A percentile compares a stretch with the other conserved stretches of the same genome.
Evolutionary conservation across 1,140 invertebrate species (phyloP).

Genomic region (Scaptomyza montana): DNA sequence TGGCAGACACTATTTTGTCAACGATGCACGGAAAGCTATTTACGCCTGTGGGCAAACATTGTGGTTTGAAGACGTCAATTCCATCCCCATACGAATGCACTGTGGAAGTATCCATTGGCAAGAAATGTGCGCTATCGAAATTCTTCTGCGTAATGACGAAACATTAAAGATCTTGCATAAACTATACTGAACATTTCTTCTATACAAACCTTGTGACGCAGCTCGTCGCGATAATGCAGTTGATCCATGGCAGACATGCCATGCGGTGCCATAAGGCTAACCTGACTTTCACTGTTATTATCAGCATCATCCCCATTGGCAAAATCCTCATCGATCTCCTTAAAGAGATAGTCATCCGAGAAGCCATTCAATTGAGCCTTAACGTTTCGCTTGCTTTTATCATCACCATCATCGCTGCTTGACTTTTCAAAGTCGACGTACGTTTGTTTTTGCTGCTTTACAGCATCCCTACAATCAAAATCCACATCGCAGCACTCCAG

Average conservation of each 20-base stretch:
- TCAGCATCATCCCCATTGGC: constrained; percentile 1
- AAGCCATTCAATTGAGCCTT: neutral
- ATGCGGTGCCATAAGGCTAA: neutral
- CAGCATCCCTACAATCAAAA: constrained; percentile 51
- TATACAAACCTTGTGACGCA: constrained; percentile 46
- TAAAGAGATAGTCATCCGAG: constrained; percentile 2
- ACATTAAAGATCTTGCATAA: neutral
- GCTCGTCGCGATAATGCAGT: constrained; percentile 33
- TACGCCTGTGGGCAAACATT: constrained; percentile 59
- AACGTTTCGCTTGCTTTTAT: neutral
- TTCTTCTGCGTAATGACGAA: constrained; percentile 30
- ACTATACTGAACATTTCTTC: no score
- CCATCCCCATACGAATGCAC: constrained; percentile 44
- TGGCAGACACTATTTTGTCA: constrained; percentile 49
- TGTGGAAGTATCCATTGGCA: constrained; percentile 64
- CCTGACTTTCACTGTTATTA: neutral
- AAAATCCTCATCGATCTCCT: constrained; percentile 5
- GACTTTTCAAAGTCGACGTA: constrained; percentile 6
- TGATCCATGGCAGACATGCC: constrained; percentile 17
- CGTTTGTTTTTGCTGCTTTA: constrained; percentile 12
- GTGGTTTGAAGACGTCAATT: constrained; percentile 51
- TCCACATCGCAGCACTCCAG: constrained; percentile 21
- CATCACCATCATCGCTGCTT: neutral
- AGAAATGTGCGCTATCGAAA: constrained; percentile 36
- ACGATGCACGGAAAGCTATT: constrained; percentile 62